Base-by-base conservation (phyloP, 2,888 invertebrate species). In the Tiliacea aurago region DNA sequence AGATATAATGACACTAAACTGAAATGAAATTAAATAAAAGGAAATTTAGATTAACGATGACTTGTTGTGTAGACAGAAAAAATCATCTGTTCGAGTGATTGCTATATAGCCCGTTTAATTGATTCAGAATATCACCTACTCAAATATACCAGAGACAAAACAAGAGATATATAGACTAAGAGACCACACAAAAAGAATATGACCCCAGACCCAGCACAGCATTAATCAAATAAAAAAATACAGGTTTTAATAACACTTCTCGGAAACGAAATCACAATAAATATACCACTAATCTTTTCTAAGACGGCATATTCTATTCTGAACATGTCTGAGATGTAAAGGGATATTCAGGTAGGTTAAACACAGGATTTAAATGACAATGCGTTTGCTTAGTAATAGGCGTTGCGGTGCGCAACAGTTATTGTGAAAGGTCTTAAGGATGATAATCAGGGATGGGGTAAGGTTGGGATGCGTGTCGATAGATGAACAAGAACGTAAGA, bases 341-440 rank as follows among this genome's bases (percentile, higher is more conserved):
- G 86, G 90, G 89, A 82, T 83, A 75, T 85, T 90, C 92, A 94
- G 93, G 94, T 95, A 95, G 93, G 94, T 95, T 94, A 94, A 95
- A 95, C 95, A 94, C 93, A 92, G 80, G 87, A 95, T 95, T 92
- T 93, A 70, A 94, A 95, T 95, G 89, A 96, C 95, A 96, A 96
- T 92, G 89, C 88, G 66, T 88, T 86, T 91, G 92, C 92, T 86
- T 90, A 80, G 91, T 95, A 95, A 95, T 93, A 94, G 92, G 93
- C 95, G 94, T 93, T 94, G 95, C 95, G 95, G 96, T 95, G 95
- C 93, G 92, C 94, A 93, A 90, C 87, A 84, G 80, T 85, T 89
- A 90, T 94, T 95, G 92, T 94, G 89, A 78, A 83, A 76, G 84
- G 81, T 87, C 89, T 91, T 89, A 86, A 90, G 84, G 84, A 86